phyloP scores from a whole-genome alignment of 2,113 vertebrate species.

The Tachysurus vachellii region DNA sequence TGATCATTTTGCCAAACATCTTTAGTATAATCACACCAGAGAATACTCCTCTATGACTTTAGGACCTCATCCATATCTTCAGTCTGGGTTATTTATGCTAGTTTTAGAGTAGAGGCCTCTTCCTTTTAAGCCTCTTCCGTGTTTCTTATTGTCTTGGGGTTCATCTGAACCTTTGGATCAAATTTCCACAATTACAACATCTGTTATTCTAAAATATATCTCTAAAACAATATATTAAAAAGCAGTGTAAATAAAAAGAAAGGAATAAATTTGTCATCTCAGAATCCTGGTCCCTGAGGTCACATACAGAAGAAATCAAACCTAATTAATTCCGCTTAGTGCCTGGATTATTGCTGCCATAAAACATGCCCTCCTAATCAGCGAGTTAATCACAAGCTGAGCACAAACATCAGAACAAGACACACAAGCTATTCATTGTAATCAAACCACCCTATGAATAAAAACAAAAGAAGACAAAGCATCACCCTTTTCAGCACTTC shows the following conservation, averaged over 20 bases:
- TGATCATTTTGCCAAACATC: too few species aligned
- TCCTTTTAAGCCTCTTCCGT: too few species aligned
- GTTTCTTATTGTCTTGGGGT: neutral
- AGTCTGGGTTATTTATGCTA: too few species aligned
- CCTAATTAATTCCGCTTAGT: slow-evolving; percentile 82
- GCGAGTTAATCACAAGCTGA: slow-evolving; percentile 70
- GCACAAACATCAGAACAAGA: slow-evolving; percentile 64
- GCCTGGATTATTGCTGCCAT: slow-evolving; percentile 78
- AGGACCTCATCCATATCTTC: too few species aligned
- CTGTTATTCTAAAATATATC: neutral
- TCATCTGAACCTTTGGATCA: neutral
- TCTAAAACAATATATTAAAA: neutral
- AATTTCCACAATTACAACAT: neutral
- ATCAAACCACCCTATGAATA: slow-evolving; percentile 15
- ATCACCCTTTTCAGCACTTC: neutral
- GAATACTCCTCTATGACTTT: too few species aligned
- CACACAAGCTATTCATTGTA: slow-evolving; percentile 30
- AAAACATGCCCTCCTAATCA: slow-evolving; percentile 66
- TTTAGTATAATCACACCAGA: too few species aligned
- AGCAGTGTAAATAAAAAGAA: neutral
- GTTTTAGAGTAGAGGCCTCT: neutral
- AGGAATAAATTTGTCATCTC: neutral
- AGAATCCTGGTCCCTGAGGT: slow-evolving; percentile 68
- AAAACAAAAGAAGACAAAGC: slow-evolving; percentile 1
- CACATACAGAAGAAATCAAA: slow-evolving; percentile 74